These are phyloP conservation scores for Pocillopora verrucosa DNA, from an alignment of 64 coral and sea anemone genomes.

Conservation along the genomic window DNA sequence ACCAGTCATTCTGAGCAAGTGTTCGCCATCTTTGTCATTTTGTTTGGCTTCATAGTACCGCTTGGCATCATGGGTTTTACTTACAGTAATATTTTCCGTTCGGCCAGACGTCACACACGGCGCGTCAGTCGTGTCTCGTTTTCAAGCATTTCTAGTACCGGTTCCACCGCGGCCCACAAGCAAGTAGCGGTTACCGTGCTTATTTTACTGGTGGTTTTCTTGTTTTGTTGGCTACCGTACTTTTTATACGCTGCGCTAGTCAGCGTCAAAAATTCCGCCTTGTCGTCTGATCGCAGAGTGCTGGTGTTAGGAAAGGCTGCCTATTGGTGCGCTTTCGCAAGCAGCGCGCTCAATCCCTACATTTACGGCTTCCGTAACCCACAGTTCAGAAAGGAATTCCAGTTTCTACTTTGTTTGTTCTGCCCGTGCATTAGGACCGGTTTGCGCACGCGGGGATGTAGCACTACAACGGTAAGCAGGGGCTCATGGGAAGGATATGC, in stretches of 20 bases:
- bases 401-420: constrained; percentile 61
- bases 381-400: constrained; percentile 71
- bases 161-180: constrained; percentile 42
- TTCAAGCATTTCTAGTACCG: constrained; percentile 39
- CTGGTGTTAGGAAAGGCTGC: constrained; percentile 54
- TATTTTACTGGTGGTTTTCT: constrained; percentile 69
- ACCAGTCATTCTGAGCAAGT: constrained; percentile 27
- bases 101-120: constrained; percentile 55
- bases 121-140: constrained; percentile 70
- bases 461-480: constrained; percentile 45
- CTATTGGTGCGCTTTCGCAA: constrained; percentile 73
- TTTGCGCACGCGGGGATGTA: constrained; percentile 20
- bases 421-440: constrained; percentile 35
- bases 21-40: constrained; percentile 53
- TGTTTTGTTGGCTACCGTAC: constrained; percentile 75
- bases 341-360: constrained; percentile 69
- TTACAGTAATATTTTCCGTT: constrained; percentile 80
- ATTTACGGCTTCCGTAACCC: constrained; percentile 81
- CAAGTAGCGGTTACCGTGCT: constrained; percentile 75
- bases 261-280: not conserved
- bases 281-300: constrained; percentile 28
- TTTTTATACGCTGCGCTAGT: constrained; percentile 66
- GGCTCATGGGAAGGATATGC: constrained; percentile 48
- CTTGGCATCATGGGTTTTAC: constrained; percentile 71
- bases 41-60: constrained; percentile 55